Evolutionary conservation across 2,113 vertebrate genomes (phyloP).

Genomic region (Callipepla californica): DNA sequence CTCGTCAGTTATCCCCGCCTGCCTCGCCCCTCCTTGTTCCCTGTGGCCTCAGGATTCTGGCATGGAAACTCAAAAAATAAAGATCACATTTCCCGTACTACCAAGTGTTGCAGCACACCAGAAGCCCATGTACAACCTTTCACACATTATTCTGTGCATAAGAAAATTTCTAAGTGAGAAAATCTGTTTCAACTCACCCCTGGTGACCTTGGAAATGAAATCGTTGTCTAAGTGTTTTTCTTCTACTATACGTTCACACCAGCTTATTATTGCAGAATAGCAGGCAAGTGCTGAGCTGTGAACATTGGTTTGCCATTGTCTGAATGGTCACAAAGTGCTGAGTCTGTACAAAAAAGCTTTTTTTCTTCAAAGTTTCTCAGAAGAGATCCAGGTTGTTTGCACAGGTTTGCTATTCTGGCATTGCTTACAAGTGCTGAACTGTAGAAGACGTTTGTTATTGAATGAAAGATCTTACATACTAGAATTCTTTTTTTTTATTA

Average conservation of each 20-base stretch:
- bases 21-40: not conserved
- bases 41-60: not conserved
- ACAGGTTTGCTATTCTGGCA: conserved; percentile 54
- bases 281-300: conserved; percentile 31
- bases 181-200: not conserved
- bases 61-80: not conserved
- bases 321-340: conserved; percentile 22
- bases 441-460: not conserved
- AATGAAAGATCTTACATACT: not conserved
- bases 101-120: not conserved
- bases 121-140: not conserved
- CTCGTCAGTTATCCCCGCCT: not conserved
- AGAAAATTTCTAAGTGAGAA: not conserved
- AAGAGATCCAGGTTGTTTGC: conserved; percentile 36
- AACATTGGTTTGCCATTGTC: not conserved
- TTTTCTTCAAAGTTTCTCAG: conserved; percentile 42
- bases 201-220: not conserved
- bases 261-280: conserved; percentile 1
- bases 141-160: not conserved
- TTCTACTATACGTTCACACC: not conserved
- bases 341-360: not conserved
- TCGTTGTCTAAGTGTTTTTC: not conserved
- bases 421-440: conserved; percentile 47
- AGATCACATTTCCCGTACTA: not conserved
- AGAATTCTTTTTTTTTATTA: not conserved